Evolutionary conservation across 2,113 vertebrate genomes (phyloP), one percentile per base, ranked within the genome.

Genomic region (Megaceryle maxima): DNA sequence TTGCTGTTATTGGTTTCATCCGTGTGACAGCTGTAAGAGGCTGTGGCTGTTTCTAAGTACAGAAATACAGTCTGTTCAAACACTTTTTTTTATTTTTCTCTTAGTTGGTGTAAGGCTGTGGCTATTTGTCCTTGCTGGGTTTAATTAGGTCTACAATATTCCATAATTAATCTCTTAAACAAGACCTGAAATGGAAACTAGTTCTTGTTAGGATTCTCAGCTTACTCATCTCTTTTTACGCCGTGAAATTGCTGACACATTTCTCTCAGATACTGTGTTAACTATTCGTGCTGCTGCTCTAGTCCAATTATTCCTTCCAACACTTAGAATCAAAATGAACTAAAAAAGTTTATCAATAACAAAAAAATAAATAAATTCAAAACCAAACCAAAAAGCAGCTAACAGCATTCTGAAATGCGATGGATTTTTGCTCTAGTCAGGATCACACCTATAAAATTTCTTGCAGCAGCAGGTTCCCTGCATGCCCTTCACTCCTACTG

Each of bases 161-260:
- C 53, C 28, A 75, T 90, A 95, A 94, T 92, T 76, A 95, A 78
- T 82, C 39, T 92, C 53, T 86, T 70, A 77, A 95, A 94, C 60
- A 92, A 93, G 87, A 84, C 92, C 67, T 66, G 82, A 91, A 97
- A 96, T 74, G 41, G n/a, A 87, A 82, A 76, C 83, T 74, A 96
- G 39, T 13, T 76, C 70, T 74, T 83, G 43, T 56, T 74, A 53
- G 43, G 64, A 78, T 77, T 92, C 80, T 94, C 39, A 81, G 73
- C 25, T 96, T 93, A 67, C 24, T 93, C 76, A 67, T 78, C 64
- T 77, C 57, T 78, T 92, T 94, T 92, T 62, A 56, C 79, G 90
- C 43, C 43, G 59, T 19, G 4, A 85, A 75, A 91, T 24, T 69
- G 15, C 22, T 53, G 14, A 57, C 22, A 20, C 19, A 13, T 88